Evolutionary conservation across 2,113 vertebrate genomes (phyloP).

Genomic region (Solea senegalensis): DNA sequence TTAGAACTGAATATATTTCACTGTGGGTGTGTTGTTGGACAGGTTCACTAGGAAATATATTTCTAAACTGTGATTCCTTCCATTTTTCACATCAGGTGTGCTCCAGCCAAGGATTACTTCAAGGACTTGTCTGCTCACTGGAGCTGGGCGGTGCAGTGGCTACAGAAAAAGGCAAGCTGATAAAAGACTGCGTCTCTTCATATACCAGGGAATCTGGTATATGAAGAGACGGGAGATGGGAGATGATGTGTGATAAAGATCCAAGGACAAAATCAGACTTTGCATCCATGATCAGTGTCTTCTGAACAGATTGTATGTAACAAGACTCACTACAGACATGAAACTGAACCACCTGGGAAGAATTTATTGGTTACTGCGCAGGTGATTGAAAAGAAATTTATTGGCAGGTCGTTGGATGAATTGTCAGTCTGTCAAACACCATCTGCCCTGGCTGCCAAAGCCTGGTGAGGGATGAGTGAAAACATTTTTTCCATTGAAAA

Average conservation of each 20-base stretch:
- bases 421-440: too few relatives aligned
- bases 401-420: too few relatives aligned
- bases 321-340: too few relatives aligned
- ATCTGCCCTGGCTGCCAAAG: too few relatives aligned
- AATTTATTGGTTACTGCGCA: not conserved
- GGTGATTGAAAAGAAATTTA: too few relatives aligned
- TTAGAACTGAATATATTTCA: not conserved
- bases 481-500: too few relatives aligned
- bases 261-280: not conserved
- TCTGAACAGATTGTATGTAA: not conserved
- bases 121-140: conserved; percentile 97
- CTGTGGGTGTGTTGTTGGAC: not conserved
- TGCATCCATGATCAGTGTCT: not conserved
- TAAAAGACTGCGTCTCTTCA: not conserved
- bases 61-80: not conserved
- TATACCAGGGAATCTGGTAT: not conserved
- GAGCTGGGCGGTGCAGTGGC: conserved; percentile 99
- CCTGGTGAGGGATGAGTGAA: too few relatives aligned
- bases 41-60: not conserved
- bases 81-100: conserved; percentile 82
- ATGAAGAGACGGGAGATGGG: not conserved
- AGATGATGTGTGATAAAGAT: not conserved
- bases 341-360: not conserved
- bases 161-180: conserved; percentile 91
- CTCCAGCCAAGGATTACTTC: conserved; percentile 97